Evolutionary conservation across 2,113 vertebrate species (phyloP).

Genomic region (Nyctereutes procyonoides): DNA sequence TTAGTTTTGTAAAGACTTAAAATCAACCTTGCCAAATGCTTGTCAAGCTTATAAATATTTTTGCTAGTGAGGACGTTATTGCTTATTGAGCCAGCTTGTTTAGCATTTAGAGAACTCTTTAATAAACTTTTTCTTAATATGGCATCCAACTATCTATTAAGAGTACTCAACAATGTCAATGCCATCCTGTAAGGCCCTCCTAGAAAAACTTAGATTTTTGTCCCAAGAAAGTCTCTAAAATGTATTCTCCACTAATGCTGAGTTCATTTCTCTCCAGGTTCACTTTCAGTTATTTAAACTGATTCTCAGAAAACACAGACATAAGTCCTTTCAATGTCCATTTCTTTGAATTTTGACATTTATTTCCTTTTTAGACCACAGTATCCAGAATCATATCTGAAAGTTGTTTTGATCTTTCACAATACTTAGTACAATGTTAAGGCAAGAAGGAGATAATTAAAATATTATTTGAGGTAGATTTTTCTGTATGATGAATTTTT

Average conservation of each 20-base stretch:
- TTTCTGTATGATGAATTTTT: background rate
- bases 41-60: constrained; percentile 21
- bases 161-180: background rate
- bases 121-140: background rate
- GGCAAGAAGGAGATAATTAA: background rate
- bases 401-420: background rate
- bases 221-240: background rate
- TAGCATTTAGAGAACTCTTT: background rate
- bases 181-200: background rate
- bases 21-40: background rate
- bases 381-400: background rate
- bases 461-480: background rate
- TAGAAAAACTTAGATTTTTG: background rate
- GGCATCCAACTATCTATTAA: background rate
- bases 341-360: constrained; percentile 34
- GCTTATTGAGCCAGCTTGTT: constrained; percentile 13
- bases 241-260: background rate
- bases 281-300: background rate
- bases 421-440: background rate
- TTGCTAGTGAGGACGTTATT: background rate
- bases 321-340: background rate
- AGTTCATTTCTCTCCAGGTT: background rate
- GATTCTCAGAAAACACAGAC: background rate
- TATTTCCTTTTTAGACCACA: background rate
- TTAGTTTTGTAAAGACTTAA: background rate